Percentiles rank a stretch among this genome's conserved stretches.
Conservation (phyloP, 2,888 invertebrate genomes). For the Zhuqinia jingwanae region DNA sequence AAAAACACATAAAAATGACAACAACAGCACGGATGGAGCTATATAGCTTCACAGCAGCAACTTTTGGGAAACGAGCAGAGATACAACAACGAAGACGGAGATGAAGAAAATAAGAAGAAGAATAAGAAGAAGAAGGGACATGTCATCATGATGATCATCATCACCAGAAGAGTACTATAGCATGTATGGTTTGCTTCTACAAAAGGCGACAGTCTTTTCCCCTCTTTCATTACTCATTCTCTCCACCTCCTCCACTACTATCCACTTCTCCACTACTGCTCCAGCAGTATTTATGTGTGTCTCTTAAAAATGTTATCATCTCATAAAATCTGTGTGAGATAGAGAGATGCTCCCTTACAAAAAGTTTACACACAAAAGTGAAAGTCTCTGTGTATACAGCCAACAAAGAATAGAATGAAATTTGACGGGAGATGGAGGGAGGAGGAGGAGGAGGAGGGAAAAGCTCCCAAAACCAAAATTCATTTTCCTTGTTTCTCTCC, state of each 20-base stretch:
- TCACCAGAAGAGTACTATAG: no score
- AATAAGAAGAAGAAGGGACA: conserved; percentile 42
- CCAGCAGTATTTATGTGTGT: background rate
- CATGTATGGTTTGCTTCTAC: no score
- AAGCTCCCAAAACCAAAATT: conserved; percentile 53
- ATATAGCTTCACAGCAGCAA: background rate
- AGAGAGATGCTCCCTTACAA: background rate
- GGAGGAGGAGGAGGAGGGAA: background rate
- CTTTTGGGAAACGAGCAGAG: background rate
- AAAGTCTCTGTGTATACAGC: background rate
- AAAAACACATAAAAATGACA: conserved; percentile 19
- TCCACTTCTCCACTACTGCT: background rate
- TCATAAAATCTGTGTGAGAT: conserved; percentile 7
- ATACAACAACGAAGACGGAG: no score
- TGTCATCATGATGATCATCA: conserved; percentile 11
- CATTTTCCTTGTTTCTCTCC: conserved; percentile 67
- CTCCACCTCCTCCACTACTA: no score
- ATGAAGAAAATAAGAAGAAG: conserved; percentile 5
- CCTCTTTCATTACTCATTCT: conserved; percentile 44
- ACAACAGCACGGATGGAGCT: conserved; percentile 31
- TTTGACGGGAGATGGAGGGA: conserved; percentile 9
- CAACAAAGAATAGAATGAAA: background rate
- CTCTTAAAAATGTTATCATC: conserved; percentile 22
- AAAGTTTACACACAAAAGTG: background rate
- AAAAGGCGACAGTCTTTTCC: conserved; percentile 8